Evolutionary conservation across 2,113 vertebrate genomes (phyloP).

Genomic region (Bubo blakistoni): DNA sequence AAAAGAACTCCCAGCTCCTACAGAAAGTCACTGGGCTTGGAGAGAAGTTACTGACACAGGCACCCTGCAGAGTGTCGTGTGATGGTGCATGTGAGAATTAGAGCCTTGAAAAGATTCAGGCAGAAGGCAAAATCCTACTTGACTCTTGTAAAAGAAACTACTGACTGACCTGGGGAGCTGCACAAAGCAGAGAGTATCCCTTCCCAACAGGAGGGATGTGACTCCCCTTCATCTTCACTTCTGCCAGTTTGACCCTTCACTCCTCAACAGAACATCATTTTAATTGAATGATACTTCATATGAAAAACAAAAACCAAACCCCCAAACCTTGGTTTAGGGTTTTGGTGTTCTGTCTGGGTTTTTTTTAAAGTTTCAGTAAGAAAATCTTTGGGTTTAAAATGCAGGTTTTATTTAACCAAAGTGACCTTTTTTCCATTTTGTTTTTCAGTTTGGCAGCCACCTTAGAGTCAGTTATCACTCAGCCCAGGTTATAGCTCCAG

Average conservation of each 20-base stretch:
- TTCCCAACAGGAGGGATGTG: fast-evolving
- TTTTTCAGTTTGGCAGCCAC: neutral
- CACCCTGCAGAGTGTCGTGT: neutral
- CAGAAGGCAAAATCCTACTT: neutral
- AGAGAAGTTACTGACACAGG: neutral
- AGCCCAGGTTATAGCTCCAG: neutral
- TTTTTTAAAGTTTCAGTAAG: neutral
- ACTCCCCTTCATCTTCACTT: neutral
- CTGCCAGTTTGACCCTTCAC: neutral
- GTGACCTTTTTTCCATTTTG: neutral
- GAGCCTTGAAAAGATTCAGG: neutral
- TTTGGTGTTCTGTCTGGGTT: neutral
- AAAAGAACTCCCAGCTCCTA: neutral
- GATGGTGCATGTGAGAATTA: neutral
- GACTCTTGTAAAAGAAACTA: neutral
- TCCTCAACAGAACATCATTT: neutral
- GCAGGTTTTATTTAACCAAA: neutral
- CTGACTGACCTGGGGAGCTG: neutral
- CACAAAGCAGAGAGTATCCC: neutral
- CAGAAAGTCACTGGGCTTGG: neutral
- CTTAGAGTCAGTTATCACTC: neutral
- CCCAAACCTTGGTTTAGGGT: neutral
- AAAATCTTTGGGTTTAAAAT: neutral
- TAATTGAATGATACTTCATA: neutral
- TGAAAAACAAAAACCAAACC: too few species aligned